Base-by-base conservation (phyloP, 2,888 invertebrate genomes). In the Scaptomyza flava region DNA sequence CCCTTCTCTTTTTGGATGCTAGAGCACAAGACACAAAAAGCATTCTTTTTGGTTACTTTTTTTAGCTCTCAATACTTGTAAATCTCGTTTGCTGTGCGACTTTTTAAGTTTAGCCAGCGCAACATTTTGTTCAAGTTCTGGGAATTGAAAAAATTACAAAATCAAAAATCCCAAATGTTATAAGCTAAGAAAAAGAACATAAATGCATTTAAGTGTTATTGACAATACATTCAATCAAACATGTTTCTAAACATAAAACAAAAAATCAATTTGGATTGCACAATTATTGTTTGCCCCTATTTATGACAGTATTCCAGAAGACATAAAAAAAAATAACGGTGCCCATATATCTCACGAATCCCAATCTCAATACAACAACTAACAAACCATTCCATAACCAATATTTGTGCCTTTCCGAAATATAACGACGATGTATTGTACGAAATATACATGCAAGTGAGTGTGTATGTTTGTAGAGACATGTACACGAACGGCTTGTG, bases 341-440 rank as follows among this genome's bases (percentile, higher is more conserved):
- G 45, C 45, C 79, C 56, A 65, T 63, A 68, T 79, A 88, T 72
- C 87, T 86, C 57, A 56, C 72, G 41, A 71, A 59, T 78, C 87
- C 47, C 78, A 88, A 88, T 86, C 87, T 88, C 77, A 86, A 81
- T 79, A 70, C 60, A 67, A 82, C 81, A 70, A 75, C 68, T 62
- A 81, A 64, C 68, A 30, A 45, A 81, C 60, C 65, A 58, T 74
- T 74, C 59, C 81, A 86, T 88, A 88, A 81, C 89, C 81, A 81
- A 86, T 81, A 87, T 81, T 81, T 86, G 69, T 86, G 89, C 87
- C 81, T 79, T 83, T 88, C 81, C 89, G 81, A 81, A 81, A 88
- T 65, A 83, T 88, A 81, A 77, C 83, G 72, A 67, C 80, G 82
- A 76, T 76, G 71, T 75, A 75, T 79, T 75, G 71, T 75, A 65